A percentile compares a stretch with the other conserved stretches of the same genome.
phyloP scores from a whole-genome alignment of 2,797 vertebrate species.

The Zalophus californianus region DNA sequence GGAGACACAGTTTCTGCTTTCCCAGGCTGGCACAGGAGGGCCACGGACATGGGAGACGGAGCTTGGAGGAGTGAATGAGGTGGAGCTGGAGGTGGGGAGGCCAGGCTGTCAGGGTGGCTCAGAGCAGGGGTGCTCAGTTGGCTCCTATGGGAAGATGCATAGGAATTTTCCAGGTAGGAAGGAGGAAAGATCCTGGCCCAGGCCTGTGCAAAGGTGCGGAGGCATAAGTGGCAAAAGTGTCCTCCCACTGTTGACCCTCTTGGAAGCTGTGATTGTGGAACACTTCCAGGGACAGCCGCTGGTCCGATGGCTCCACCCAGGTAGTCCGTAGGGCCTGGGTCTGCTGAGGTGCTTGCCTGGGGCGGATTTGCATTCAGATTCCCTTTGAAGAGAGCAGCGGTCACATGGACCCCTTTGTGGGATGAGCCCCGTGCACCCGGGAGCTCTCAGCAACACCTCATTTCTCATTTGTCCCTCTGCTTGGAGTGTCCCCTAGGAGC shows the following conservation, averaged over 20 bases:
- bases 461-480: not conserved
- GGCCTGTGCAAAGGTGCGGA: not conserved
- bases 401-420: too few relatives aligned
- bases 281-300: not conserved
- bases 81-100: not conserved
- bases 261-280: not conserved
- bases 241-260: not conserved
- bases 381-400: not conserved
- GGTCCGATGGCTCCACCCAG: rapidly evolving
- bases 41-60: not conserved
- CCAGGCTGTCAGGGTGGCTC: not conserved
- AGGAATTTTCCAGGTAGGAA: not conserved
- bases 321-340: not conserved
- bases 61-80: too few relatives aligned
- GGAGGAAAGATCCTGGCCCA: not conserved
- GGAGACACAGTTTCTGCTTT: not conserved
- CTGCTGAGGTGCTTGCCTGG: not conserved
- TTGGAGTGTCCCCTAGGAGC: not conserved
- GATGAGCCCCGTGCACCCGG: not conserved
- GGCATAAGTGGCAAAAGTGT: not conserved
- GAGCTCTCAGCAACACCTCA: not conserved
- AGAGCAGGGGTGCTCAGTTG: not conserved
- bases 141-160: rapidly evolving
- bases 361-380: too few relatives aligned
- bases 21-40: not conserved